Percentiles rank a stretch among this genome's conserved stretches.
phyloP scores from a whole-genome alignment of 2,113 vertebrate species.

The Globicephala melas region DNA sequence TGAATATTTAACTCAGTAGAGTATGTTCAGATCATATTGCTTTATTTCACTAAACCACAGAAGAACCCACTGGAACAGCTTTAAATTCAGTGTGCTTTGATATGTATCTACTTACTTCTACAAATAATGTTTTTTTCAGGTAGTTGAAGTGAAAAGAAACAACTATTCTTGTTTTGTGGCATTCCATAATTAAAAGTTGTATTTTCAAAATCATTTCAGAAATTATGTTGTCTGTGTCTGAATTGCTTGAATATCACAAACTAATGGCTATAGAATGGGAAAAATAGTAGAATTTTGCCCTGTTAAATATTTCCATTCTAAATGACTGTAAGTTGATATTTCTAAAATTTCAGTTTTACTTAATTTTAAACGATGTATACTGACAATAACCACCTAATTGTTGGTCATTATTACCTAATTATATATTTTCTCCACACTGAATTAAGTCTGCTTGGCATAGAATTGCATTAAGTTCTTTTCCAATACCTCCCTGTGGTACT shows the following conservation, averaged over 20 bases:
- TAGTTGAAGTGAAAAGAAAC: not conserved
- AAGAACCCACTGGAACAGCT: conserved; percentile 55
- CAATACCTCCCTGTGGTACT: not conserved
- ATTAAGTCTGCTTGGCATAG: conserved; percentile 41
- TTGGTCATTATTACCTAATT: conserved; percentile 20
- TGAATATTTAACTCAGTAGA: conserved; percentile 79
- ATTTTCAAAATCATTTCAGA: not conserved
- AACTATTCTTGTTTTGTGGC: not conserved
- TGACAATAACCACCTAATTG: not conserved
- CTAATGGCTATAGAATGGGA: not conserved
- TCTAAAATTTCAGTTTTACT: not conserved
- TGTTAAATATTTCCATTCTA: not conserved
- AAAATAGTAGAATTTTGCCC: not conserved
- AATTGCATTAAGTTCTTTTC: conserved; percentile 5
- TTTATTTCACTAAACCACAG: conserved; percentile 63
- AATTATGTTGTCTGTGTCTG: not conserved
- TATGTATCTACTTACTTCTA: conserved; percentile 45
- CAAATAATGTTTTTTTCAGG: not conserved
- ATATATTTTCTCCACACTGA: not conserved
- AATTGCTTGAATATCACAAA: not conserved
- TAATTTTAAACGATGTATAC: not conserved
- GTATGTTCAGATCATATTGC: conserved; percentile 59
- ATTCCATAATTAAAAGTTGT: not conserved
- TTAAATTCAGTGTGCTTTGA: conserved; percentile 69
- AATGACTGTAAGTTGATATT: not conserved